Percentiles rank a stretch among this genome's conserved stretches.
These are phyloP conservation scores for Myiotriccus ornatus DNA, from an alignment of 2,797 vertebrate genomes.

Conservation along the genomic window DNA sequence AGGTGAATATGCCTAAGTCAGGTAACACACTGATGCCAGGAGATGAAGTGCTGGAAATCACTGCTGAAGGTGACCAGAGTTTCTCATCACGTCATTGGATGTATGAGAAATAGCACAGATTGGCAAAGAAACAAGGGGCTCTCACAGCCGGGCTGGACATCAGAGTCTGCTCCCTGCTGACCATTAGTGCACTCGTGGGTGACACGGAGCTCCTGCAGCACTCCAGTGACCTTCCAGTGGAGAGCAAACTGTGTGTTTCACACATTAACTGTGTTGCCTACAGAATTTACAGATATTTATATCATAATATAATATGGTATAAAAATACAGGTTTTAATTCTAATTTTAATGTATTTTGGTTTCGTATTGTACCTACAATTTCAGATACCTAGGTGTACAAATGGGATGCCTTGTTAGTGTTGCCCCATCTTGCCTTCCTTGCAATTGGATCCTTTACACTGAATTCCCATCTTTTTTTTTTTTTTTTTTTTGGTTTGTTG, in stretches of 20 bases:
- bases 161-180: slow-evolving; percentile 1
- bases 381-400: slow-evolving; percentile 57
- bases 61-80: slow-evolving; percentile 56
- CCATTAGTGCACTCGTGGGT: background rate
- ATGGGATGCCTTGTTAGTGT: slow-evolving; percentile 62
- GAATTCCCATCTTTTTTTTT: slow-evolving; percentile 38
- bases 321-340: slow-evolving; percentile 48
- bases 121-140: slow-evolving; percentile 56
- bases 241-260: slow-evolving; percentile 28
- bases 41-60: slow-evolving; percentile 61
- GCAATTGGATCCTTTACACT: slow-evolving; percentile 66
- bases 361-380: slow-evolving; percentile 50
- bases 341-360: slow-evolving; percentile 63
- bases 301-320: slow-evolving; percentile 52
- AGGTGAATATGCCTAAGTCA: slow-evolving; percentile 31
- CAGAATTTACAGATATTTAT: slow-evolving; percentile 61
- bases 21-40: slow-evolving; percentile 59
- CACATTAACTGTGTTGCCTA: slow-evolving; percentile 39
- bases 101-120: slow-evolving; percentile 58
- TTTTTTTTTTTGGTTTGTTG: background rate
- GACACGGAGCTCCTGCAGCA: background rate
- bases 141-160: background rate
- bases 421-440: slow-evolving; percentile 64
- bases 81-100: slow-evolving; percentile 26
- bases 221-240: slow-evolving; percentile 43